Percentiles rank a stretch among this genome's conserved stretches.
Evolutionary conservation across 2,113 vertebrate genomes (phyloP).

Genomic region (Dendrocopos noguchii): DNA sequence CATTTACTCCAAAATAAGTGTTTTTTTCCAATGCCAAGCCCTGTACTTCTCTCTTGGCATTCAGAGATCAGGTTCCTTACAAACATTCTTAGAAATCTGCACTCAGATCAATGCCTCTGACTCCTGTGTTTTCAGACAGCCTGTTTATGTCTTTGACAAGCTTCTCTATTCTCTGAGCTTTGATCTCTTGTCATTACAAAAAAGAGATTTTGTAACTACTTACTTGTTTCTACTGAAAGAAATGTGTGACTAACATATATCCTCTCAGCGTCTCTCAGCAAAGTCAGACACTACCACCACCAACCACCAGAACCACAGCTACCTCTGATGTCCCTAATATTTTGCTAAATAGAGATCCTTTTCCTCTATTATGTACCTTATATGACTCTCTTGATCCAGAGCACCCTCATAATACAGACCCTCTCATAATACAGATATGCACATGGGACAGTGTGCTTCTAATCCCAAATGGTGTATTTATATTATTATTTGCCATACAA

Average conservation of each 20-base stretch:
- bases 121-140: neutral
- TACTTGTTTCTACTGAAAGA: neutral
- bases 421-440: neutral
- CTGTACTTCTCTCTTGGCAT: neutral
- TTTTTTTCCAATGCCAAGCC: neutral
- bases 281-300: neutral
- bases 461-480: neutral
- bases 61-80: neutral
- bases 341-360: neutral
- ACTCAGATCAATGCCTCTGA: neutral
- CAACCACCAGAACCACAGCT: neutral
- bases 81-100: neutral
- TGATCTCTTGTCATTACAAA: neutral
- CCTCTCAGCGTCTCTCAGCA: neutral
- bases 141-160: neutral
- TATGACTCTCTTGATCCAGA: neutral
- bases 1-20: neutral
- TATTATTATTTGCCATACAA: neutral
- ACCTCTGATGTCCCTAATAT: neutral
- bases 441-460: neutral
- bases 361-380: neutral
- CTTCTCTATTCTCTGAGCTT: neutral
- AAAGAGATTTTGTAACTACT: neutral
- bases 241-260: neutral
- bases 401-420: neutral